These are phyloP conservation scores for Gallinago undulata DNA, from an alignment of 2,113 vertebrate species.

Conservation along the genomic window DNA sequence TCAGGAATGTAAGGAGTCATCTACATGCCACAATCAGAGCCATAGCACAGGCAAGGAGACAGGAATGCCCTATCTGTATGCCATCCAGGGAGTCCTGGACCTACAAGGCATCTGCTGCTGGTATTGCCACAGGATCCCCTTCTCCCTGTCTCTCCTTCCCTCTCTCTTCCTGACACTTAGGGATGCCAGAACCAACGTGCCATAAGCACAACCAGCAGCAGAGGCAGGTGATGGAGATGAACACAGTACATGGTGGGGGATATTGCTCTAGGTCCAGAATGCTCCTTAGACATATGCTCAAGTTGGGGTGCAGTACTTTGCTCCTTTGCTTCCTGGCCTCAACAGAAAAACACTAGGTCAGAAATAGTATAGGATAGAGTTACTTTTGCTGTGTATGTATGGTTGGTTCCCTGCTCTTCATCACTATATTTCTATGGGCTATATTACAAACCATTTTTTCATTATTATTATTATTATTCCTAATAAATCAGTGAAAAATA, in stretches of 20 bases:
- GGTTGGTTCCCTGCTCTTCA: background rate
- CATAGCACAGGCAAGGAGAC: background rate
- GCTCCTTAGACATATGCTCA: background rate
- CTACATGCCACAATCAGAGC: background rate
- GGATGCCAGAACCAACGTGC: background rate
- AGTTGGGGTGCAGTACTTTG: background rate
- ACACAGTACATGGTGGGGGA: accelerated
- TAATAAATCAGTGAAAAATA: background rate
- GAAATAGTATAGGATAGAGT: background rate
- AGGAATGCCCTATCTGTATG: background rate
- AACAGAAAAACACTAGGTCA: background rate
- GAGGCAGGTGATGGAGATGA: background rate
- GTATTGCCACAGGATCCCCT: background rate
- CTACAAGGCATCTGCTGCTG: background rate
- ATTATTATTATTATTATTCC: background rate
- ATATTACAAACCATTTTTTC: background rate
- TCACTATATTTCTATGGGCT: background rate
- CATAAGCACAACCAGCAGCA: background rate
- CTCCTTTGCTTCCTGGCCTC: background rate
- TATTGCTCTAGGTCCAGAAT: background rate
- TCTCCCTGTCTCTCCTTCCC: background rate
- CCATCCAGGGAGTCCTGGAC: background rate
- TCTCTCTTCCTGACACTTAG: background rate
- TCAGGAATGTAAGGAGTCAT: background rate
- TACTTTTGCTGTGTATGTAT: background rate